Base-by-base conservation (phyloP, 1,140 invertebrate species). In the Zeugodacus cucurbitae region DNA sequence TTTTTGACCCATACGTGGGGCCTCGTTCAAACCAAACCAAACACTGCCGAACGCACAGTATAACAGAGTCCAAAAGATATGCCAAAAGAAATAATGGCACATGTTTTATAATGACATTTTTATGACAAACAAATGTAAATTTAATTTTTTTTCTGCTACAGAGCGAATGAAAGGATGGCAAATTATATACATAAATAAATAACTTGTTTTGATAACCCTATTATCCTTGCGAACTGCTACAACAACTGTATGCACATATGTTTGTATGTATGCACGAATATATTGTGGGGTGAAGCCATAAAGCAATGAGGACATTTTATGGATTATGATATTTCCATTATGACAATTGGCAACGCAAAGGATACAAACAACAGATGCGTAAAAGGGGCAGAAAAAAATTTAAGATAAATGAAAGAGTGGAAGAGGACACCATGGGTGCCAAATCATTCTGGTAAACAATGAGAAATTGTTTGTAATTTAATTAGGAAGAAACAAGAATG, bases 311-410 rank as follows among this genome's bases (percentile, higher is more conserved):
- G 20, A 59, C 26, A 58, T 87, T 44, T 87, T 87, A 87, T 67
- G 87, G 89, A 89, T 88, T 88, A 92, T 92, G 91, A 92, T 92
- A 91, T 91, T 87, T 91, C 89, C 90, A 92, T 92, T 92, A 92
- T 92, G 91, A 91, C 91, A 91, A 92, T 91, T 87, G 58, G 87
- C 87, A 90, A 90, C 20, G 41, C 48, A 90, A 89, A 89, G 88
- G 29, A 64, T 87, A 20, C 58, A 62, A 67, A 87, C 14, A 54
- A 54, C 37, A 48, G 57, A 20, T 87, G 86, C 37, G 86, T 17
- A 44, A 44, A 67, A n/a, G 57, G 10, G 29, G 44, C 1, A 87
- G 48, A 22, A 62, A 87, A 87, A 67, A 64, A 44, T 5, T 29
- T 41, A 87, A n/a, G 14, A n/a, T 22, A 87, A 67, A 87, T 87